phyloP scores from a whole-genome alignment of 1,140 invertebrate genomes.

The Cheumatopsyche charites region DNA sequence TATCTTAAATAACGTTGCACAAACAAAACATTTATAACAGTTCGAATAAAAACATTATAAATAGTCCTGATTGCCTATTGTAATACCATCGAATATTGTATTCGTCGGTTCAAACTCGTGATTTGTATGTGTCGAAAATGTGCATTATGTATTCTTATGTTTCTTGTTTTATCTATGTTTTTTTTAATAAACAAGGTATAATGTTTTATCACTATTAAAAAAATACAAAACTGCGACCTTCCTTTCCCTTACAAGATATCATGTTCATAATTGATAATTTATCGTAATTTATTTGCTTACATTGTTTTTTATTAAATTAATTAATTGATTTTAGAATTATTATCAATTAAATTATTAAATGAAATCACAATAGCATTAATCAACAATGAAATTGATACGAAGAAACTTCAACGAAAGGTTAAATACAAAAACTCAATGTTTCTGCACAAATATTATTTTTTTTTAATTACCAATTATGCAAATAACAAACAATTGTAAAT shows the following conservation, averaged over 20 bases:
- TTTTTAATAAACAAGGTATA: not conserved
- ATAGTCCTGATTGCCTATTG: slow-evolving; percentile 11
- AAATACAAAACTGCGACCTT: slow-evolving; percentile 42
- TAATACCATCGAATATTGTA: not conserved
- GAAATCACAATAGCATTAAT: not conserved
- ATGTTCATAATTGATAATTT: slow-evolving; percentile 13
- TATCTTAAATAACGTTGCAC: too few species aligned
- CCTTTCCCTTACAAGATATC: slow-evolving; percentile 39
- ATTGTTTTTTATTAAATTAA: too few species aligned
- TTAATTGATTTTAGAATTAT: too few species aligned
- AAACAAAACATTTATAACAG: too few species aligned
- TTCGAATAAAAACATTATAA: too few species aligned
- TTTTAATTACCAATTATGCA: too few species aligned
- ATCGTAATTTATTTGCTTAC: not conserved
- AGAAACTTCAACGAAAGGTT: not conserved
- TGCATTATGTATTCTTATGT: too few species aligned
- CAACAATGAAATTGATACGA: not conserved
- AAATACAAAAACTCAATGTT: not conserved
- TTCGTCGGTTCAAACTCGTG: not conserved
- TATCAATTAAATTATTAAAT: too few species aligned
- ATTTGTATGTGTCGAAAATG: not conserved
- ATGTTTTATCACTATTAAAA: slow-evolving; percentile 6
- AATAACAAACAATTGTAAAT: too few species aligned
- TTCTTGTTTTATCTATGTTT: too few species aligned
- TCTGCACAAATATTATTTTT: too few species aligned